These are phyloP conservation scores for Scotopteryx bipunctaria DNA, from an alignment of 2,888 invertebrate species.

Conservation along the genomic window DNA sequence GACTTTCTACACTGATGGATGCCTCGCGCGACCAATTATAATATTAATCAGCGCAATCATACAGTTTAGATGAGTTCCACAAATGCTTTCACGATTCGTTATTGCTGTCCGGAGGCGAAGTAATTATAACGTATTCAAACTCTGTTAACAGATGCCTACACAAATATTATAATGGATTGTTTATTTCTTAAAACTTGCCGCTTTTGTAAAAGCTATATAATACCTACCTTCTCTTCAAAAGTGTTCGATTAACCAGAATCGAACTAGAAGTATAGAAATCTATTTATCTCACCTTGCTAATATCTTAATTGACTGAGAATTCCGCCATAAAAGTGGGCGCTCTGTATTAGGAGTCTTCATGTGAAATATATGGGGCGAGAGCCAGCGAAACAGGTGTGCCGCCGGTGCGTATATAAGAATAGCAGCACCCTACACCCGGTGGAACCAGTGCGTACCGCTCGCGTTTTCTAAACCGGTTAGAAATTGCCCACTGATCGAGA, in stretches of 20 bases:
- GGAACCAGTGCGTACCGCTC: constrained; percentile 48
- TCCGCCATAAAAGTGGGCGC: constrained; percentile 33
- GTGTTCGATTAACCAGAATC: constrained; percentile 1
- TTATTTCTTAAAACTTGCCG: not conserved
- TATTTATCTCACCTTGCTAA: constrained; percentile 23
- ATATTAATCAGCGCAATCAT: constrained; percentile 81
- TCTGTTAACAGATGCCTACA: not conserved
- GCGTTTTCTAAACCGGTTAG: constrained; percentile 83
- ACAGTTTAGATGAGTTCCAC: constrained; percentile 68
- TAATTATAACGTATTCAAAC: constrained; percentile 17
- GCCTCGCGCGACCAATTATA: constrained; percentile 78
- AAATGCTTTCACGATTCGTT: constrained; percentile 64
- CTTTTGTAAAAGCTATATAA: too few species aligned
- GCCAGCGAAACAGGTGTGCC: constrained; percentile 46
- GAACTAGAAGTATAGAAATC: constrained; percentile 22
- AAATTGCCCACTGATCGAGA: constrained; percentile 82
- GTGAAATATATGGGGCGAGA: constrained; percentile 68
- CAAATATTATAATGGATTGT: not conserved
- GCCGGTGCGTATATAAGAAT: constrained; percentile 50
- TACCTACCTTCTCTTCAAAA: not conserved
- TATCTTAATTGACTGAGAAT: constrained; percentile 38
- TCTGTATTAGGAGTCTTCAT: constrained; percentile 47
- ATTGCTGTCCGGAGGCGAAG: constrained; percentile 20
- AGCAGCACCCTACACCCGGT: constrained; percentile 44
- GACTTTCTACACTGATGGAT: constrained; percentile 82